phyloP scores from a whole-genome alignment of 1,140 invertebrate species.

The Meloidogyne floridensis region DNA sequence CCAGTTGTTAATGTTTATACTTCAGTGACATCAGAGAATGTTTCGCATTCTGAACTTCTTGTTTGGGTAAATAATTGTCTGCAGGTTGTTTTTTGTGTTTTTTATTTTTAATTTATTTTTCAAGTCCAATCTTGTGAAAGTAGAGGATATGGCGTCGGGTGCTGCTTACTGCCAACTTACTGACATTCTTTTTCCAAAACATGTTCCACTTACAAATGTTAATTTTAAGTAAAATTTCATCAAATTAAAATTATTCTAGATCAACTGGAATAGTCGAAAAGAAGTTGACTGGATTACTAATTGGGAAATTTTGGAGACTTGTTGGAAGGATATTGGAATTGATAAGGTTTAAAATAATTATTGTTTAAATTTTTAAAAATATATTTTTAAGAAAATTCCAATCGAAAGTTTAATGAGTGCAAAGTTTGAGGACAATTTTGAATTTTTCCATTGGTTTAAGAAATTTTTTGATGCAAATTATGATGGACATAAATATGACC shows the following conservation, averaged over 20 bases:
- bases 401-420: constrained; percentile 95
- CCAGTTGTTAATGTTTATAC: constrained; percentile 66
- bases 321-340: constrained; percentile 93
- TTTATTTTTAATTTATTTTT: constrained; percentile 12
- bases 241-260: constrained; percentile 70
- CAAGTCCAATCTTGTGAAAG: constrained; percentile 74
- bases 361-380: constrained; percentile 24
- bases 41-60: constrained; percentile 95
- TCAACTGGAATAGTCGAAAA: constrained; percentile 95
- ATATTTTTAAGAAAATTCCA: constrained; percentile 80
- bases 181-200: constrained; percentile 92
- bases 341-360: constrained; percentile 80
- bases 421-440: constrained; percentile 90
- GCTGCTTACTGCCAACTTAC: constrained; percentile 81
- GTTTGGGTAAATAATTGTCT: constrained; percentile 97
- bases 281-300: constrained; percentile 99
- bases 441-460: constrained; percentile 99
- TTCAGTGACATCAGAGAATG: constrained; percentile 92
- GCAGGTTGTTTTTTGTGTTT: constrained; percentile 68
- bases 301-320: constrained; percentile 93
- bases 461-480: constrained; percentile 99
- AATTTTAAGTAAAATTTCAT: constrained; percentile 75
- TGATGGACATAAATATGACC: constrained; percentile 90
- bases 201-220: constrained; percentile 69
- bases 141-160: constrained; percentile 90